Evolutionary conservation across 2,888 invertebrate species (phyloP).

Genomic region (Didymodactylos carnosus): DNA sequence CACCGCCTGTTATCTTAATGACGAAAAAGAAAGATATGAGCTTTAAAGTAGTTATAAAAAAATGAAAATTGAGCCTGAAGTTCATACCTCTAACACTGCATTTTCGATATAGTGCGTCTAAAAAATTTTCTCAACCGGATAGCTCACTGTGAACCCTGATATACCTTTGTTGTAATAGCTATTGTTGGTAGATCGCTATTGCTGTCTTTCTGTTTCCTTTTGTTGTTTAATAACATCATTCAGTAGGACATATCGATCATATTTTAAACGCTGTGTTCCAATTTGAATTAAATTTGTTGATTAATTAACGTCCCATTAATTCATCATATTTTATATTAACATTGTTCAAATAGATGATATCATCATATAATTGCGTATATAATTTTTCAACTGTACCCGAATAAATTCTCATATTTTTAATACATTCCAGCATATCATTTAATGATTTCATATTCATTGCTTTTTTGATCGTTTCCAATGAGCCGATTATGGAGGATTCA

Average conservation of each 20-base stretch:
- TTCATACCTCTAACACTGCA: too few relatives aligned
- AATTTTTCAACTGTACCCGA: background rate
- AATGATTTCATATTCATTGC: background rate
- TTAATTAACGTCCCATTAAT: too few relatives aligned
- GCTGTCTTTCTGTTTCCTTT: too few relatives aligned
- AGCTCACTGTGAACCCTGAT: too few relatives aligned
- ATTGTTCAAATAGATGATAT: background rate
- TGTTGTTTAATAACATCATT: background rate
- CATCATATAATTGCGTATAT: background rate
- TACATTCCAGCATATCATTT: background rate
- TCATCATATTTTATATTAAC: background rate
- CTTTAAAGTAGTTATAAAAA: too few relatives aligned
- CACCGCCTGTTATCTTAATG: background rate
- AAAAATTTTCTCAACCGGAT: too few relatives aligned
- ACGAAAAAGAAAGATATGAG: too few relatives aligned
- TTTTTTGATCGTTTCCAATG: background rate
- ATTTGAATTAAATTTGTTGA: background rate
- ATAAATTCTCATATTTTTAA: background rate
- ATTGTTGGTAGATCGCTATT: too few relatives aligned
- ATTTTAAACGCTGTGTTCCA: background rate
- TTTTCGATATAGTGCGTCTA: too few relatives aligned
- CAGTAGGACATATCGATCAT: background rate
- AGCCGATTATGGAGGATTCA: background rate
- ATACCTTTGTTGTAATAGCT: too few relatives aligned
- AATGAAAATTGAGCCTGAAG: too few relatives aligned